A percentile compares a stretch with the other conserved stretches of the same genome.
Evolutionary conservation across 2,888 invertebrate genomes (phyloP).

Genomic region (Unio pictorum): DNA sequence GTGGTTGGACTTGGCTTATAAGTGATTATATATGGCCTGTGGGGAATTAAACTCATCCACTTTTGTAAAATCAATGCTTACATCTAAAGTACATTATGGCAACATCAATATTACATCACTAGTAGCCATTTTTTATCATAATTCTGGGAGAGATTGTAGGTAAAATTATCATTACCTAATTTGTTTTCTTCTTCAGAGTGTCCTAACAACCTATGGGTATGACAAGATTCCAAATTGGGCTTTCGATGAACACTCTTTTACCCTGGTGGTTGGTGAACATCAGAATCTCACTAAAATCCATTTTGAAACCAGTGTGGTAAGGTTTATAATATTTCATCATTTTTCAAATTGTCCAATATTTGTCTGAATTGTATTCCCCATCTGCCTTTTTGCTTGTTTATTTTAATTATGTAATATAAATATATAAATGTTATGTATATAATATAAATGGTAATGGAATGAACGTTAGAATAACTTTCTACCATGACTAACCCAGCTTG

Average conservation of each 20-base stretch:
- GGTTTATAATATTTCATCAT: constrained; percentile 9
- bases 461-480: no score
- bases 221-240: constrained; percentile 63
- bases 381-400: not conserved
- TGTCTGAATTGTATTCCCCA: not conserved
- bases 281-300: constrained; percentile 42
- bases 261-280: constrained; percentile 52
- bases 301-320: constrained; percentile 58
- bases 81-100: no score
- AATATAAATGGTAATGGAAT: no score
- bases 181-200: constrained; percentile 32
- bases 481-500: no score
- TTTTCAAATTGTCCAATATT: not conserved
- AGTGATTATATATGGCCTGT: no score
- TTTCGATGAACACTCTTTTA: constrained; percentile 59
- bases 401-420: not conserved
- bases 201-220: constrained; percentile 49
- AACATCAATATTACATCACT: no score
- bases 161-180: not conserved
- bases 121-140: no score
- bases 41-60: no score
- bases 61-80: no score
- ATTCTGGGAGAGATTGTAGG: no score
- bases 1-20: no score
- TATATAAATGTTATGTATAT: no score